These are phyloP conservation scores for Chrosomus eos DNA, from an alignment of 2,797 vertebrate species.

Conservation along the genomic window DNA sequence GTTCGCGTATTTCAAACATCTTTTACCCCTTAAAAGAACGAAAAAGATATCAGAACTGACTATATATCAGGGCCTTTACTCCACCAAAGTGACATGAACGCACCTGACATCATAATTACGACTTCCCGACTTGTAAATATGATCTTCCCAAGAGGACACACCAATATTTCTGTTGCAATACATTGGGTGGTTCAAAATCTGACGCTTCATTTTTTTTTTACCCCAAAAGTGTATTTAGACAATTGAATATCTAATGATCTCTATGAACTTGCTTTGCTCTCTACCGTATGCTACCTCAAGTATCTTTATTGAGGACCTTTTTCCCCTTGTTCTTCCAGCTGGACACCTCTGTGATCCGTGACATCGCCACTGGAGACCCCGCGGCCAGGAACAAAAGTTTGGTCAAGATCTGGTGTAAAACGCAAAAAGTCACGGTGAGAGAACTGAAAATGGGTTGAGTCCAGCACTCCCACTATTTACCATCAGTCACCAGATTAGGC, in stretches of 20 bases:
- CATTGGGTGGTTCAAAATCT: background rate
- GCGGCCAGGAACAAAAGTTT: slow-evolving; percentile 87
- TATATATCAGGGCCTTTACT: background rate
- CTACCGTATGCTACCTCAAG: background rate
- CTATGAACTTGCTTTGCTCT: background rate
- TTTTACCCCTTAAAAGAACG: background rate
- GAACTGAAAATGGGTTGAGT: background rate
- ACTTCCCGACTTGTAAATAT: background rate
- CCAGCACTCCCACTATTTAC: background rate
- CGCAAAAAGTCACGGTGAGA: slow-evolving; percentile 77
- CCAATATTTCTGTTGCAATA: background rate
- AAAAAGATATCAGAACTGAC: background rate
- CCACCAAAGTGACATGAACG: background rate
- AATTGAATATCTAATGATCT: background rate
- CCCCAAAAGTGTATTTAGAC: no score
- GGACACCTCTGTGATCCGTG: slow-evolving; percentile 88
- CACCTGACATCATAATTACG: background rate
- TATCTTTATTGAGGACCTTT: background rate
- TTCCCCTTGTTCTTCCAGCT: slow-evolving; percentile 74
- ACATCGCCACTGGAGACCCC: slow-evolving; percentile 82
- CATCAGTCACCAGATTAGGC: background rate
- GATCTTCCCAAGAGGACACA: background rate
- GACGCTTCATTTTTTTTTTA: no score
- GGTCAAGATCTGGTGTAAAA: slow-evolving; percentile 89
- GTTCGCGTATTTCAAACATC: background rate